Conservation (phyloP, 2,113 vertebrate genomes). For the Ellobius talpinus region DNA sequence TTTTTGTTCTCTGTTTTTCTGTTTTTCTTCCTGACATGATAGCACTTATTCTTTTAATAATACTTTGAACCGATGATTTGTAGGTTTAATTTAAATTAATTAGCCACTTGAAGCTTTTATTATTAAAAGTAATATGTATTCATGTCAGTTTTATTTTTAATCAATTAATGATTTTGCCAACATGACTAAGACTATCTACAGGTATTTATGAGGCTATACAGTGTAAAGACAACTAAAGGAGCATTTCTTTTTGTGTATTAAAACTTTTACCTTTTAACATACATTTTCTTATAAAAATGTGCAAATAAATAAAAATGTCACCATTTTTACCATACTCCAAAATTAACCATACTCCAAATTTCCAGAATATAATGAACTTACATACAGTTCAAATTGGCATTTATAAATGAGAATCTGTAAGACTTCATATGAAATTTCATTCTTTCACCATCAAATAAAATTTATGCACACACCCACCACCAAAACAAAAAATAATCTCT, state of each 20-base stretch:
- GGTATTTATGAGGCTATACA: not conserved
- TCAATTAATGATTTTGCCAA: not conserved
- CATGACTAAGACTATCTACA: not conserved
- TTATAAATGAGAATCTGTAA: not conserved
- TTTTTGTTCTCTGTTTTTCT: not conserved
- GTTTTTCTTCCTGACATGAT: not conserved
- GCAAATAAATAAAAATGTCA: not conserved
- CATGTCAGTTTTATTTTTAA: not conserved
- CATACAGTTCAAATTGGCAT: not conserved
- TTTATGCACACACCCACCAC: not conserved
- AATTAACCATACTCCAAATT: not conserved
- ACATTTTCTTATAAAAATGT: not conserved
- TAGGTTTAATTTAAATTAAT: not conserved
- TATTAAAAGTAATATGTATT: constrained; percentile 41
- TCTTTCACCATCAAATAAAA: not conserved
- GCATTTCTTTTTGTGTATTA: not conserved
- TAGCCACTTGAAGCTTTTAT: not conserved
- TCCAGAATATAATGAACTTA: not conserved
- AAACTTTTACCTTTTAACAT: not conserved
- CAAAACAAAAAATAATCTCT: not conserved
- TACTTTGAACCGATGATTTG: not conserved
- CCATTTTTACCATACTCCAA: too few species aligned
- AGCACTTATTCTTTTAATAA: not conserved
- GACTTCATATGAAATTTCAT: not conserved
- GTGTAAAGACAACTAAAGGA: not conserved